Percentiles rank a stretch among this genome's conserved stretches.
phyloP scores from a whole-genome alignment of 2,888 invertebrate genomes.

The Drosophila differens region DNA sequence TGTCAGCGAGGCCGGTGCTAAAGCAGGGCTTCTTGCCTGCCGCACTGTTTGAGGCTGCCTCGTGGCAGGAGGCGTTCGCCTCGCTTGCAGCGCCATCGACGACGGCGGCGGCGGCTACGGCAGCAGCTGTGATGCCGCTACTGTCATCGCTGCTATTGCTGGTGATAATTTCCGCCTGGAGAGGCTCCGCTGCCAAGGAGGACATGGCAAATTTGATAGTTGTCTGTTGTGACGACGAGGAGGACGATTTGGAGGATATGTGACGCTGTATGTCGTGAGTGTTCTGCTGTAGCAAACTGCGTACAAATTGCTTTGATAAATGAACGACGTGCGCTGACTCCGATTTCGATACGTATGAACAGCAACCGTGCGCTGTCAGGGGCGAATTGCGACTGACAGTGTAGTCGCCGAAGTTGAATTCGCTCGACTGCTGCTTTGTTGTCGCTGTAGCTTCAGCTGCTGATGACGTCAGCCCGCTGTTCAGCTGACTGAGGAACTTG shows the following conservation, averaged over 20 bases:
- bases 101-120: slow-evolving; percentile 20
- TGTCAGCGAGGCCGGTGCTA: slow-evolving; percentile 82
- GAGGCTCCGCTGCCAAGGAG: slow-evolving; percentile 81
- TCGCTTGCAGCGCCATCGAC: slow-evolving; percentile 41
- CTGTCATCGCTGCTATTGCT: slow-evolving; percentile 26
- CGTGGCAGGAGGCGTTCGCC: slow-evolving; percentile 47
- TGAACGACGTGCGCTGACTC: slow-evolving; percentile 61
- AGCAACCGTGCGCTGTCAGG: slow-evolving; percentile 73
- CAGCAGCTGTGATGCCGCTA: slow-evolving; percentile 34
- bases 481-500: slow-evolving; percentile 64
- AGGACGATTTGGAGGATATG: slow-evolving; percentile 33
- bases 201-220: slow-evolving; percentile 81
- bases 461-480: slow-evolving; percentile 63
- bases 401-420: slow-evolving; percentile 62
- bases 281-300: slow-evolving; percentile 57
- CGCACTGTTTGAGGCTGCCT: slow-evolving; percentile 50
- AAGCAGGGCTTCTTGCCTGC: slow-evolving; percentile 81
- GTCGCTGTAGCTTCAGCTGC: slow-evolving; percentile 44
- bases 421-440: slow-evolving; percentile 43
- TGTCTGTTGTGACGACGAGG: slow-evolving; percentile 67
- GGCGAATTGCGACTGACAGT: slow-evolving; percentile 74
- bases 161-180: slow-evolving; percentile 61
- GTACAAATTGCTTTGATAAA: slow-evolving; percentile 47
- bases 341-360: slow-evolving; percentile 50
- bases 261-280: slow-evolving; percentile 74